Evolutionary conservation across 1,140 invertebrate species (phyloP).

Genomic region (Drosophila triauraria): DNA sequence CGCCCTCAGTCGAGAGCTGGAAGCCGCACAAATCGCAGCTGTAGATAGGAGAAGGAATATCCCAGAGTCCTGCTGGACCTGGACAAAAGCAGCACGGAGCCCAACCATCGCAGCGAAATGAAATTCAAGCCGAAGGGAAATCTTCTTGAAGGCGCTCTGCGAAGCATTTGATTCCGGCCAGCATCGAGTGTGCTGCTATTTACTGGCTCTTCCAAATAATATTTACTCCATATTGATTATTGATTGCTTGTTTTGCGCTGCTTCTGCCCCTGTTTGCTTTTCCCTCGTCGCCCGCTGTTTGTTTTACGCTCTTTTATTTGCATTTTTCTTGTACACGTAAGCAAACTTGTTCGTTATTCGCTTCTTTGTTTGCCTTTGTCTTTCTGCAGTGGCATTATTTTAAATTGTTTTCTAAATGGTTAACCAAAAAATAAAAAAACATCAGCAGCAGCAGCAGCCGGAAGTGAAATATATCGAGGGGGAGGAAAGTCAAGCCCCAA

Average conservation of each 20-base stretch:
- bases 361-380: constrained; percentile 50
- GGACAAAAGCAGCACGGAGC: constrained; percentile 9
- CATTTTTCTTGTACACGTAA: constrained; percentile 28
- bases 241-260: constrained; percentile 50
- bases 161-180: constrained; percentile 28
- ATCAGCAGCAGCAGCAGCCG: constrained; percentile 4
- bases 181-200: constrained; percentile 11
- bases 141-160: constrained; percentile 3
- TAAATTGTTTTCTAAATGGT: constrained; percentile 72
- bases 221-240: constrained; percentile 49
- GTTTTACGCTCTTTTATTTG: constrained; percentile 49
- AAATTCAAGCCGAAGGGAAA: constrained; percentile 30
- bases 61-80: not conserved
- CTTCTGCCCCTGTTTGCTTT: constrained; percentile 33
- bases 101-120: constrained; percentile 34
- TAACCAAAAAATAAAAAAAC: constrained; percentile 29
- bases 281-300: constrained; percentile 30
- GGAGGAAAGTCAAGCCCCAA: constrained; percentile 4
- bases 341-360: constrained; percentile 40
- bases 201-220: constrained; percentile 33
- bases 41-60: not conserved
- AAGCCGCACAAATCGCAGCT: constrained; percentile 11
- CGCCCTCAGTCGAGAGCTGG: constrained; percentile 13
- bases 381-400: constrained; percentile 59
- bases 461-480: constrained; percentile 18